Base-by-base conservation (phyloP, 2,113 vertebrate species). In the Charina bottae region DNA sequence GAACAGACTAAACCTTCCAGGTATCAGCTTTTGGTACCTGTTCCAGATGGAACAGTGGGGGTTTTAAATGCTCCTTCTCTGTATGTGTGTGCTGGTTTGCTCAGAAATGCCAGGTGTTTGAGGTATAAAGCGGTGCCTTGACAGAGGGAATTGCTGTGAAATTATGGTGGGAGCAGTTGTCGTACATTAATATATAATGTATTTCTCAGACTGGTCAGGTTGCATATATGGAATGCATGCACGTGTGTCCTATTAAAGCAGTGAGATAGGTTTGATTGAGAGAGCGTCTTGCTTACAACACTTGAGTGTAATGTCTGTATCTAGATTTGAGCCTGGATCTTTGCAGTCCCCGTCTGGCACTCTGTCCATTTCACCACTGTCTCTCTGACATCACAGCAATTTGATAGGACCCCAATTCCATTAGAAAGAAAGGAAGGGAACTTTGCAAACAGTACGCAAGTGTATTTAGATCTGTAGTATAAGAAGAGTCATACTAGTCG, bases 1-100 rank as follows among this genome's bases (percentile, higher is more conserved):
- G 92, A 93, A 91, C 59, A 42, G 24, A 28, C 85, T 8, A 93
- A 88, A 58, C 33, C 92, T 0, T 49, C 89, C 89, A 93, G 92
- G 92, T 93, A 90, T 54, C 28, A 2, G 37, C 13, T 68, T 60
- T 62, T 72, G 49, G 9, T 33, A 42, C 24, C 21, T 2, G 23
- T 58, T 90, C 26, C 33, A 19, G 28, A 90, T 60, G 58, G 24
- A n/a, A 11, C 54, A 60, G 10, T 28, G 28, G 24, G 6, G 55
- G 28, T 87, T 68, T 90, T 23, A 64, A 78, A 55, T 56, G 26
- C 55, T 49, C 6, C 19, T 13, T 58, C 56, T 78, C 17, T 42
- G 17, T 10, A 21, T 12, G 33, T 24, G 3, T 42, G 28, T 62
- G 26, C 53, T 87, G n/a, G 15, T 17, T 17, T 23, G 24, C 6